Base-by-base conservation (phyloP, 2,888 invertebrate genomes). In the Lepidochrysops patricia region DNA sequence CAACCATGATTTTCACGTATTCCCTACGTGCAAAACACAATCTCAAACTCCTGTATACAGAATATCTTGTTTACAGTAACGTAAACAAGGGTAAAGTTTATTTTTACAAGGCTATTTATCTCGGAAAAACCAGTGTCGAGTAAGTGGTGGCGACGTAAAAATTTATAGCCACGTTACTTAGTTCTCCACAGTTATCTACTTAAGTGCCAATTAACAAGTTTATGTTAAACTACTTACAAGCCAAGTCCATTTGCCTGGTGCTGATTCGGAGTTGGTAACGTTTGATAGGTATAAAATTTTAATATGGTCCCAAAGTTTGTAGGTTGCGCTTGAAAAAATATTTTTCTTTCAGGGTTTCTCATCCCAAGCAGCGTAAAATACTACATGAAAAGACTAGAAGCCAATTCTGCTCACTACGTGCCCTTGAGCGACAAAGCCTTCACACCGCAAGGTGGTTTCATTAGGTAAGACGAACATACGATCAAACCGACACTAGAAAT, bases 281-380 rank as follows among this genome's bases (percentile, higher is more conserved):
- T n/a, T n/a, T n/a, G n/a, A n/a, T n/a, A n/a, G n/a, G n/a, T n/a
- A n/a, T n/a, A n/a, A n/a, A n/a, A n/a, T n/a, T n/a, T n/a, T n/a
- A n/a, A n/a, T n/a, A n/a, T n/a, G n/a, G n/a, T n/a, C n/a, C n/a
- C n/a, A n/a, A n/a, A n/a, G n/a, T n/a, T n/a, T n/a, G n/a, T n/a
- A n/a, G n/a, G n/a, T n/a, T n/a, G n/a, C n/a, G n/a, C n/a, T n/a
- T n/a, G n/a, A n/a, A 27, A 54, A 7, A 19, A 13, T 13, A 1
- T 27, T 23, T 6, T 48, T 3, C n/a, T 58, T 60, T 19, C 57
- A 88, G 88, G 88, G 56, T 64, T 79, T 7, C 73, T 88, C 23
- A 88, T 88, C 64, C 88, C 87, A 23, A 77, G 79, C 70, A 88
- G 88, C 63, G 86, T 88, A 19, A 80, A 81, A 66, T 88, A 88